Percentiles rank a stretch among this genome's conserved stretches.
Conservation (phyloP, 2,113 vertebrate species). For the Lampris incognitus region DNA sequence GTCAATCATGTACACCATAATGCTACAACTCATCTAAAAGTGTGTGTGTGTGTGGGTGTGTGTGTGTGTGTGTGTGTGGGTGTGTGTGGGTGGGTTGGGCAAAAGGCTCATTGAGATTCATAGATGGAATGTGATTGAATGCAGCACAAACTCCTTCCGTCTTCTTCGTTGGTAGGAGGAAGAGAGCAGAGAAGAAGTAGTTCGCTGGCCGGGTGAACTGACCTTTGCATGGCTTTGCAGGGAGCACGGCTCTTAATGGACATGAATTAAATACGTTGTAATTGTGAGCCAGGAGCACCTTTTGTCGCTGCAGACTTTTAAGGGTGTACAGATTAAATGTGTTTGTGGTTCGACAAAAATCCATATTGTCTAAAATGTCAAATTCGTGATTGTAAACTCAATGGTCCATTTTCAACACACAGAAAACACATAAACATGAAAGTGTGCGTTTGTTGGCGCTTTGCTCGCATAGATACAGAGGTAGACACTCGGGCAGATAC, state of each 20-base stretch:
- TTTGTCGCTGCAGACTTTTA: background rate
- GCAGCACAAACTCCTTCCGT: too few relatives aligned
- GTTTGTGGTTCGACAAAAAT: background rate
- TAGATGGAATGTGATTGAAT: too few relatives aligned
- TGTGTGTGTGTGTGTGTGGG: too few relatives aligned
- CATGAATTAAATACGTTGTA: conserved; percentile 31
- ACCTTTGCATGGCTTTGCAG: conserved; percentile 57
- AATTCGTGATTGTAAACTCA: conserved; percentile 18
- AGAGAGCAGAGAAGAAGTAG: conserved; percentile 24
- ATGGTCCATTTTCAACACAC: too few relatives aligned
- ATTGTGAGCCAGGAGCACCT: conserved; percentile 8
- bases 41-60: background rate
- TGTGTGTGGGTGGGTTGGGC: too few relatives aligned
- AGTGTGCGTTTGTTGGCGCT: conserved; percentile 12
- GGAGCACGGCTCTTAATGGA: conserved; percentile 38
- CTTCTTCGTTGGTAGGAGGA: background rate
- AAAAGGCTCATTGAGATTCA: too few relatives aligned
- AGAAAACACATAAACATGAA: too few relatives aligned
- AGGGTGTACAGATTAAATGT: conserved; percentile 18
- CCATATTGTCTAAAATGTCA: conserved; percentile 1
- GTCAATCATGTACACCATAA: background rate
- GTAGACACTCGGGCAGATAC: too few relatives aligned
- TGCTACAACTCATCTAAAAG: conserved; percentile 5
- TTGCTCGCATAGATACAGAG: background rate
- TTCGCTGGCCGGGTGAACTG: conserved; percentile 39